Conservation (phyloP, 2,797 vertebrate species). For the Parauchenoglanis punctatus region DNA sequence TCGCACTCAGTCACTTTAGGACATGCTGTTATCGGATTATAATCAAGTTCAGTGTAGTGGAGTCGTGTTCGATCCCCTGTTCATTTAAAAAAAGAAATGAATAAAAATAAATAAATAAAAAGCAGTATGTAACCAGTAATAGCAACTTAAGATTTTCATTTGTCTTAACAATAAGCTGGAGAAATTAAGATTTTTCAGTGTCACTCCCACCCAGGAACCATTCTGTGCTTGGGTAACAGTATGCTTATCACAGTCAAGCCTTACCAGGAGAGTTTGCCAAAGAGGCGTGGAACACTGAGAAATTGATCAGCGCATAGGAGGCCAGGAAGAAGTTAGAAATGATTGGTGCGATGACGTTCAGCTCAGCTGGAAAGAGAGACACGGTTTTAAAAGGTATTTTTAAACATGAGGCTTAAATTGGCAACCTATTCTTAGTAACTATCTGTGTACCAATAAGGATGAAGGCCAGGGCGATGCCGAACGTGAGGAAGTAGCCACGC, state of each 20-base stretch:
- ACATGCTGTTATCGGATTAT: neutral
- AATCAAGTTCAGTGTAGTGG: neutral
- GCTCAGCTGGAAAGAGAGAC: constrained; percentile 74
- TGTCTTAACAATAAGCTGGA: neutral
- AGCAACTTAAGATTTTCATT: neutral
- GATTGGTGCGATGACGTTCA: constrained; percentile 95
- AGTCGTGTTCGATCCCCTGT: neutral
- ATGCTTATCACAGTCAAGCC: constrained; percentile 17
- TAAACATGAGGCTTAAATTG: constrained; percentile 12
- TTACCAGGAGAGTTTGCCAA: constrained; percentile 98
- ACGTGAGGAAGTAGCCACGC: constrained; percentile 94
- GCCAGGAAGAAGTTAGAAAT: constrained; percentile 99
- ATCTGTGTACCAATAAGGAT: constrained; percentile 89
- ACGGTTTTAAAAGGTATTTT: constrained; percentile 7
- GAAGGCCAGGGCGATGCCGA: constrained; percentile 93
- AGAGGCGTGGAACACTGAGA: constrained; percentile 98
- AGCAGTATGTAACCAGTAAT: neutral
- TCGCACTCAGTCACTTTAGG: neutral
- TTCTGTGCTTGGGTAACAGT: neutral
- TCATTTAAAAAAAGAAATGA: neutral
- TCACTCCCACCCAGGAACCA: too few relatives aligned
- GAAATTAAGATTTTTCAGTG: neutral
- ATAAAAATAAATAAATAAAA: neutral
- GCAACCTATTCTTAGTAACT: neutral
- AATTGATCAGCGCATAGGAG: constrained; percentile 98